phyloP scores from a whole-genome alignment of 2,113 vertebrate species.

The Lepisosteus osseus region DNA sequence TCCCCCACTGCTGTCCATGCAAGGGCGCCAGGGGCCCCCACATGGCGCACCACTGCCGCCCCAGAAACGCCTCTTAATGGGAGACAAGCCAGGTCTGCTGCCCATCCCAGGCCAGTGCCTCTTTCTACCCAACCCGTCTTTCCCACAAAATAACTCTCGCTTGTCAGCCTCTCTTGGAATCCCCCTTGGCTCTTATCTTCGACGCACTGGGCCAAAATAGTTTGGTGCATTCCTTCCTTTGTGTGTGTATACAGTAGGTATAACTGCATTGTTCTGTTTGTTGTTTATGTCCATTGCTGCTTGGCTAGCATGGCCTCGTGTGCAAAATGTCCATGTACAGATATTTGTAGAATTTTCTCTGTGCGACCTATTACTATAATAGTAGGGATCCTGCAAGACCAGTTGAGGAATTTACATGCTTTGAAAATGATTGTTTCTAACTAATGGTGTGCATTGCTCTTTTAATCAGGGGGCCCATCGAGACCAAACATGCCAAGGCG shows the following conservation, averaged over 20 bases:
- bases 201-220: too few species aligned
- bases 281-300: background rate
- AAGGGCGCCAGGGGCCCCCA: slow-evolving; percentile 41
- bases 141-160: too few species aligned
- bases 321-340: too few species aligned
- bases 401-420: too few species aligned
- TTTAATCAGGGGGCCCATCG: slow-evolving; percentile 31
- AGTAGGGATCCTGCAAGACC: too few species aligned
- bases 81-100: slow-evolving; percentile 50
- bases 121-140: background rate
- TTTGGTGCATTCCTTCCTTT: too few species aligned
- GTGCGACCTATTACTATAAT: too few species aligned
- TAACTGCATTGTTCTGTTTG: background rate
- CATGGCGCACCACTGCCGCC: slow-evolving; percentile 37
- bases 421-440: too few species aligned
- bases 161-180: too few species aligned
- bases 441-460: too few species aligned
- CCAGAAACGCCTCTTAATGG: slow-evolving; percentile 46
- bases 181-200: too few species aligned
- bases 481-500: slow-evolving; percentile 39
- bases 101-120: slow-evolving; percentile 45
- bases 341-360: too few species aligned
- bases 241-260: background rate
- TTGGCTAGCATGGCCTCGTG: background rate
- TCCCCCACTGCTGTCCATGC: slow-evolving; percentile 54